Conservation (phyloP, 1,140 invertebrate species). For the Prorops nasuta region DNA sequence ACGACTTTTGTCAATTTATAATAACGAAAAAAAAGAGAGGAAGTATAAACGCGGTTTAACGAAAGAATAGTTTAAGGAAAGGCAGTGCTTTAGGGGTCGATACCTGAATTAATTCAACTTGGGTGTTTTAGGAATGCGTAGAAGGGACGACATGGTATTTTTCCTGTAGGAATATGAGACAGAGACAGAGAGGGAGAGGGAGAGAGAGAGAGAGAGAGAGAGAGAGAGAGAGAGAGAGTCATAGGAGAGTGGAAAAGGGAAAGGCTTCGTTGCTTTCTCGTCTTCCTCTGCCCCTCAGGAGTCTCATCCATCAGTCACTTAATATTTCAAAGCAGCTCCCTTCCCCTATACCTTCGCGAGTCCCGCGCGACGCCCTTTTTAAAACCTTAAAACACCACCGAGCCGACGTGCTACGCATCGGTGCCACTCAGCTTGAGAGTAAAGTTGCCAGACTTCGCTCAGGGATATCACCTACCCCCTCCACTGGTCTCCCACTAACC, state of each 20-base stretch:
- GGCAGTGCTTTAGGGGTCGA: no score
- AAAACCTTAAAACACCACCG: slow-evolving; percentile 49
- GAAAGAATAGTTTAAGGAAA: no score
- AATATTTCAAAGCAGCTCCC: slow-evolving; percentile 50
- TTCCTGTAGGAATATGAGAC: slow-evolving; percentile 8
- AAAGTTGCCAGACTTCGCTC: slow-evolving; percentile 45
- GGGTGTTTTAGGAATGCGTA: background rate
- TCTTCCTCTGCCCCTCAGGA: slow-evolving; percentile 34
- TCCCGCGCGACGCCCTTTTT: slow-evolving; percentile 40
- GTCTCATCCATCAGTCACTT: slow-evolving; percentile 55
- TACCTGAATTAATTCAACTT: no score
- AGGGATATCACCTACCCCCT: slow-evolving; percentile 48
- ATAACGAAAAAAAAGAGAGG: no score
- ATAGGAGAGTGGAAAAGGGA: slow-evolving; percentile 5
- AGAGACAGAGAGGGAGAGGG: background rate
- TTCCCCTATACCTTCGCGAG: slow-evolving; percentile 10
- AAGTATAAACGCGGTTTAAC: no score
- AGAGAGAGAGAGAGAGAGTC: slow-evolving; percentile 4
- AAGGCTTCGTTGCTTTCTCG: slow-evolving; percentile 6
- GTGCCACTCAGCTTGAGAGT: slow-evolving; percentile 37
- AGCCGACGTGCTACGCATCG: slow-evolving; percentile 12
- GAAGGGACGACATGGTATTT: slow-evolving; percentile 13
- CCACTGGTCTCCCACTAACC: no score
- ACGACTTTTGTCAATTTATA: background rate
- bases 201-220: background rate